A percentile compares a stretch with the other conserved stretches of the same genome.
Conservation (phyloP, 2,113 vertebrate species). For the Laticauda laticaudata region DNA sequence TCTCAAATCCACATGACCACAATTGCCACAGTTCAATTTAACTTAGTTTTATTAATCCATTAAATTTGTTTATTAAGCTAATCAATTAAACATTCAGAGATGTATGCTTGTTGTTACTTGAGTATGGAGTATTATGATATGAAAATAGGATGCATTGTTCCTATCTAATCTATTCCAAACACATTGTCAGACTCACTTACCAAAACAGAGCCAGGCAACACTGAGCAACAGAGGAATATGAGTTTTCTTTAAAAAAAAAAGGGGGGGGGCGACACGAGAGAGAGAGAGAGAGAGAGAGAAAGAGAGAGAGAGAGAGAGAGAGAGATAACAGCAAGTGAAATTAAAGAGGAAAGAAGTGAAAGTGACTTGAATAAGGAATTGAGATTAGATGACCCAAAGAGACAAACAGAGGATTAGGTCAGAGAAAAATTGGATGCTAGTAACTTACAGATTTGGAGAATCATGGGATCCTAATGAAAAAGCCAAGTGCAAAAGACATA, state of each 20-base stretch:
- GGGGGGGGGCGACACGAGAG: not conserved
- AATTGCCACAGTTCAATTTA: not conserved
- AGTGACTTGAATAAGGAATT: not conserved
- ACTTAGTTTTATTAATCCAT: not conserved
- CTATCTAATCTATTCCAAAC: not conserved
- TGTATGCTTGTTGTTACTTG: not conserved
- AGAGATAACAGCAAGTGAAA: not conserved
- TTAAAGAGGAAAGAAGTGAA: not conserved
- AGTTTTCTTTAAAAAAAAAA: not conserved
- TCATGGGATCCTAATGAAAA: not conserved
- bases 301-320: too few species aligned
- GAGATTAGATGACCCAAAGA: not conserved
- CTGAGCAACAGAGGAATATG: not conserved
- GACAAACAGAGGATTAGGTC: not conserved
- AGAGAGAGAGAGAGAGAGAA: too few species aligned
- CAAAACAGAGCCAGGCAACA: not conserved
- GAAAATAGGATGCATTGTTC: not conserved
- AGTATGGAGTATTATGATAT: not conserved
- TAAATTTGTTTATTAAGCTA: not conserved
- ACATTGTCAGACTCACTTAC: not conserved
- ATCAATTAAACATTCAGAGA: not conserved
- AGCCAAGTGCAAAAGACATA: not conserved
- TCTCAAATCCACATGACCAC: not conserved
- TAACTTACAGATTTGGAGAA: not conserved
- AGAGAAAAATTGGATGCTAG: not conserved